Base-by-base conservation (phyloP, 2,888 invertebrate species). In the Acrobasis suavella region DNA sequence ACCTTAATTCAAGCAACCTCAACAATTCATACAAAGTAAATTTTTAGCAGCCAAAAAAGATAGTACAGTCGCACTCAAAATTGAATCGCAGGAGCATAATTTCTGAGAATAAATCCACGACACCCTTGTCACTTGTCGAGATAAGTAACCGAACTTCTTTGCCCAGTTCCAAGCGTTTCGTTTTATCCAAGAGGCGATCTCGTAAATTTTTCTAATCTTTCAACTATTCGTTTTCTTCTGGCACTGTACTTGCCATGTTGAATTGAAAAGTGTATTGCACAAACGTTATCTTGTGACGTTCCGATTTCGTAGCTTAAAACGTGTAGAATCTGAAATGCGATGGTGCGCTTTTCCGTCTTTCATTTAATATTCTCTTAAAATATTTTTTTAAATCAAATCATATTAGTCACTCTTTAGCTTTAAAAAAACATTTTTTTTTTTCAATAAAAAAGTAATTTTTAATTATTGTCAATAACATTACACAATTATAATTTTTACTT, bases 191-290 rank as follows among this genome's bases (percentile, higher is more conserved):
- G 68, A 46, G 62, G 72, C 66, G 73, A 83, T 85, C 85, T 72
- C 85, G 86, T 86, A 86, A 85, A 85, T 86, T 86, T 80, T 85
- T 86, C 86, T 85, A 85, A 86, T 86, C 86, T 86, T 60, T 59
- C 68, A 67, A 72, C 77, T 75, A 81, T 66, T 62, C 64, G 58
- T 66, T 67, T 69, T 64, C 65, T 65, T 63, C 60, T 60, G 58
- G 55, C 37, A 42, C 67, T 65, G 64, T 64, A 65, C 66, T 51
- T 50, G 54, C 46, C 32, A 14, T 32, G 49, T 37, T 62, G 55
- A 62, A 62, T 62, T 62, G 62, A 62, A 62, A 59, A 52, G 39
- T 42, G 51, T 51, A 39, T 60, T 60, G n/a, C 16, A 7, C 17
- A 8, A 32, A 50, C 32, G 10, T 22, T 59, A 50, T 59, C 58